Evolutionary conservation across 1,140 invertebrate genomes (phyloP), one percentile per base, ranked within the genome.

Genomic region (Hycleus cichorii): DNA sequence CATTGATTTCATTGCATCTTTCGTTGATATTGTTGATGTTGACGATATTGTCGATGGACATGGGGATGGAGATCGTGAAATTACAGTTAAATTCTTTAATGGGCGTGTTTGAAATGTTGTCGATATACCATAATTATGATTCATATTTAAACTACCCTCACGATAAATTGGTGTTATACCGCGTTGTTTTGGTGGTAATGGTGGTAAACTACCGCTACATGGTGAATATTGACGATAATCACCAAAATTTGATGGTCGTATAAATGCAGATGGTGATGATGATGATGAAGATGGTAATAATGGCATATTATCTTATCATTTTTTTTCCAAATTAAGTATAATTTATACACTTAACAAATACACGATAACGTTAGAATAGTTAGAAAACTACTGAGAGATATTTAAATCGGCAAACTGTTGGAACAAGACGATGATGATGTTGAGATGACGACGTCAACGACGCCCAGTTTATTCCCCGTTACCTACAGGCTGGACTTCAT

Each of bases 1-100:
- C 6, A 82, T 82, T 3, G 77, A 81, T 10, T 7, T 32, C 7
- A 7, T 32, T 32, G 32, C 32, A 32, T 32, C 32, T 7, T 5
- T 7, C 1, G 74, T 75, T 48, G 64, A 68, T 55, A 71, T 76
- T 49, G 74, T 73, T 58, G 66, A 72, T 49, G 64, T 24, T n/a
- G 57, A 63, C 1, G 42, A 43, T 3, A 38, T 48, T 2, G 77
- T 76, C 7, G 32, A 32, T 32, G 32, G 32, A 68, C 75, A 77
- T 0, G 74, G 73, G 11, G 78, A 75, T 39, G 52, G 52, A 8
- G 52, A 55, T 3, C 52, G 52, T 24, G 64, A 52, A 6, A 64
- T 27, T 11, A 67, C 56, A 1, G 65, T 64, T n/a, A 68, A 43
- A 45, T 62, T 64, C 24, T 44, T 61, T 8, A 69, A 49, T 0